phyloP scores from a whole-genome alignment of 2,888 invertebrate genomes.

The Sarcophaga variegata region DNA sequence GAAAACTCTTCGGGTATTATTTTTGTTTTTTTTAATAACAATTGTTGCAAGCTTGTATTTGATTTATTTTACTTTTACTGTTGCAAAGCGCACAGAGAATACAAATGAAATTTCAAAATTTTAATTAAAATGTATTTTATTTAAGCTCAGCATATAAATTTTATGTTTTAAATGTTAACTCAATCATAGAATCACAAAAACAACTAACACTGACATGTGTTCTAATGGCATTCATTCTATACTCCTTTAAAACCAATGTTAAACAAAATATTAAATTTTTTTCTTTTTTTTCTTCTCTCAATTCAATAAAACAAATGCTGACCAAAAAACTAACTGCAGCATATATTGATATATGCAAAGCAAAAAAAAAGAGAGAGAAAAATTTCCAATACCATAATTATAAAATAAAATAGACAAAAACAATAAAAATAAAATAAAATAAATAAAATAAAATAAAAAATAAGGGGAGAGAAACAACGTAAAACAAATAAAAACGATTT shows the following conservation, averaged over 20 bases:
- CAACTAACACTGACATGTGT: background rate
- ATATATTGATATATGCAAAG: background rate
- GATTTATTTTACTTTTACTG: too few species aligned
- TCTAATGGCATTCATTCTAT: constrained; percentile 5
- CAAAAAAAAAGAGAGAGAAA: background rate
- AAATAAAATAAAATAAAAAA: background rate
- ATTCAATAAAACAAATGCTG: constrained; percentile 20
- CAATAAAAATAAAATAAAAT: constrained; percentile 1
- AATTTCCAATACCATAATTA: constrained; percentile 57
- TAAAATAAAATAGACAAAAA: constrained; percentile 40
- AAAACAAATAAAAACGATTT: constrained; percentile 46
- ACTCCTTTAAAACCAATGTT: constrained; percentile 21
- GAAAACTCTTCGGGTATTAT: too few species aligned
- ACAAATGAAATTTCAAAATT: background rate
- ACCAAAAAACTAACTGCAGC: background rate
- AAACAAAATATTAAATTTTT: constrained; percentile 31
- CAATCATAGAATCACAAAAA: constrained; percentile 8
- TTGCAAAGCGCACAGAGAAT: background rate
- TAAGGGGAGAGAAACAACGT: background rate
- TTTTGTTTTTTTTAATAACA: too few species aligned
- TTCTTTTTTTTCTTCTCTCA: background rate
- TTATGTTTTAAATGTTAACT: background rate
- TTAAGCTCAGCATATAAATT: background rate
- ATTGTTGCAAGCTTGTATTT: too few species aligned
- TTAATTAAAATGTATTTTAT: constrained; percentile 26